Conservation (phyloP, 1,140 invertebrate genomes). For the Saccostrea echinata region DNA sequence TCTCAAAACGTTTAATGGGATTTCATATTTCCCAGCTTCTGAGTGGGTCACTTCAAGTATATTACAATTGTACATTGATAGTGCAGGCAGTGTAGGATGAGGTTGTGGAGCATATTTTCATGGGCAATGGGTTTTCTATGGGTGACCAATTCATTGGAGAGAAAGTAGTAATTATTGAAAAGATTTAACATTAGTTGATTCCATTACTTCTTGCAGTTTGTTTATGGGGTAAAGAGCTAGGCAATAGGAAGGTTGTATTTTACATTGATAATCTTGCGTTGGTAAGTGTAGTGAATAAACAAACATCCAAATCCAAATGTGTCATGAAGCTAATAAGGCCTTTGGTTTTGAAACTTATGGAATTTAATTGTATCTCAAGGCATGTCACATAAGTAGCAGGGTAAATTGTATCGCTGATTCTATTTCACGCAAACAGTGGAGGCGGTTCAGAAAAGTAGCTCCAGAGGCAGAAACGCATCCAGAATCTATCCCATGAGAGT, state of each 20-base stretch:
- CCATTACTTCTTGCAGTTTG: conserved; percentile 11
- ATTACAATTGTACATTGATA: conserved; percentile 54
- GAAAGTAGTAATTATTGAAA: neutral
- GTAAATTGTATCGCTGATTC: conserved; percentile 43
- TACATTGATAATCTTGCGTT: conserved; percentile 43
- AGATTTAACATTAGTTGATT: conserved; percentile 9
- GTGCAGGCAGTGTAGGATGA: conserved; percentile 26
- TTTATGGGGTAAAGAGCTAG: conserved; percentile 17
- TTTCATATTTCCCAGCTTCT: conserved; percentile 26
- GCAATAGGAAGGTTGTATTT: conserved; percentile 34
- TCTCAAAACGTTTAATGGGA: conserved; percentile 48
- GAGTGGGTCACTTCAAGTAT: neutral
- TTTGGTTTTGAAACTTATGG: conserved; percentile 10
- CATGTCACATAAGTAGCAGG: neutral
- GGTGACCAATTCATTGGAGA: neutral
- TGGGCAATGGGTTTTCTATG: conserved; percentile 28
- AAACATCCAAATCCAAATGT: conserved; percentile 27
- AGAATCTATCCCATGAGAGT: too few species aligned
- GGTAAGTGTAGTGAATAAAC: conserved; percentile 21
- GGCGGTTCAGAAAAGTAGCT: too few species aligned
- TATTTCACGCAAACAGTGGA: conserved; percentile 44
- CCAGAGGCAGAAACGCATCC: too few species aligned
- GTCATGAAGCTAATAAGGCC: conserved; percentile 7
- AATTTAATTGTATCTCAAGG: conserved; percentile 20
- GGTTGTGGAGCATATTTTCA: conserved; percentile 43